Evolutionary conservation across 1,140 invertebrate genomes (phyloP).

Genomic region (Drosophila leontia): DNA sequence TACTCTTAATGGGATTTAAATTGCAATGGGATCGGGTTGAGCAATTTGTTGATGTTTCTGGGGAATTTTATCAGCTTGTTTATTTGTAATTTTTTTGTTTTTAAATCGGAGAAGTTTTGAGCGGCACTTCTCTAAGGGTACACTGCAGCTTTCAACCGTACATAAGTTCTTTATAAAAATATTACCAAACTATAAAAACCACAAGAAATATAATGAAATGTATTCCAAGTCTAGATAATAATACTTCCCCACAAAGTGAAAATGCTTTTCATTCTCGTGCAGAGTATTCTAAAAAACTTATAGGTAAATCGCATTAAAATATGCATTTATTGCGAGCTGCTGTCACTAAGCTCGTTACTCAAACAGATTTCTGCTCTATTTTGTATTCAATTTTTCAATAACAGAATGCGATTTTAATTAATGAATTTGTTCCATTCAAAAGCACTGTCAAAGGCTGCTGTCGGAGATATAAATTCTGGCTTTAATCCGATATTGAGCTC

Average conservation of each 20-base stretch:
- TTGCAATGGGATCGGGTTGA: slow-evolving; percentile 7
- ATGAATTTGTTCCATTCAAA: slow-evolving; percentile 43
- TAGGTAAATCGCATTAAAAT: slow-evolving; percentile 1
- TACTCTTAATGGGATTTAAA: slow-evolving; percentile 22
- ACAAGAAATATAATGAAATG: background rate
- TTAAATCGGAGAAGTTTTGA: background rate
- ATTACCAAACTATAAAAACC: background rate
- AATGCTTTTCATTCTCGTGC: too few relatives aligned
- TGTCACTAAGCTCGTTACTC: slow-evolving; percentile 53
- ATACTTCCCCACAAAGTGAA: background rate
- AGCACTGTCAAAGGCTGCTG: slow-evolving; percentile 28
- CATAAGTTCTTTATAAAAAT: too few relatives aligned
- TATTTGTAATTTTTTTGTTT: background rate
- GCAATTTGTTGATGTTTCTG: slow-evolving; percentile 3
- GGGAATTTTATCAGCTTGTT: slow-evolving; percentile 1
- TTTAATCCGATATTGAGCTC: slow-evolving; percentile 18
- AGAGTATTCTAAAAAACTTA: slow-evolving; percentile 8
- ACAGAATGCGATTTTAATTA: slow-evolving; percentile 25
- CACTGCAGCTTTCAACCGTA: too few relatives aligned
- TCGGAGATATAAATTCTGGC: slow-evolving; percentile 26
- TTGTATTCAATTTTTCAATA: slow-evolving; percentile 29
- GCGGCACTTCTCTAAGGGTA: too few relatives aligned
- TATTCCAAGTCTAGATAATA: background rate
- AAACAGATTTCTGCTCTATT: slow-evolving; percentile 18
- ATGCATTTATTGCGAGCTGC: slow-evolving; percentile 11